Conservation (phyloP, 2,797 vertebrate species). For the Rhinophrynus dorsalis region DNA sequence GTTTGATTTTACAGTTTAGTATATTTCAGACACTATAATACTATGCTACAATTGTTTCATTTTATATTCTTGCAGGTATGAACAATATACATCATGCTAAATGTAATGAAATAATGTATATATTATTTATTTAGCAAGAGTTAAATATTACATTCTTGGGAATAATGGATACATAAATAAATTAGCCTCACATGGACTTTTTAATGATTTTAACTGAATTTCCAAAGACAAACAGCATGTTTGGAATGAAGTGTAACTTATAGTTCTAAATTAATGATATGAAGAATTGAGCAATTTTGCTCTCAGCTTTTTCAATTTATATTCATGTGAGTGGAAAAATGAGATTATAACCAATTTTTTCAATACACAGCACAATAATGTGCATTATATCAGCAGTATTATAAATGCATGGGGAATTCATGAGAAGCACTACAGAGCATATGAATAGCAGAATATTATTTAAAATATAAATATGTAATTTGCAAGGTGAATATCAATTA, state of each 20-base stretch:
- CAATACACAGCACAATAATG: conserved; percentile 25
- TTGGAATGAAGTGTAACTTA: conserved; percentile 6
- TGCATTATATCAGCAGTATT: conserved; percentile 38
- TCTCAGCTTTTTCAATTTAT: conserved; percentile 39
- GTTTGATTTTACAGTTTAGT: too few relatives aligned
- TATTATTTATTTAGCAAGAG: background rate
- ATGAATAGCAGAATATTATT: conserved; percentile 25
- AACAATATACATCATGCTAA: too few relatives aligned
- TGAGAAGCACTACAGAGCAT: background rate
- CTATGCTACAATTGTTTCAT: too few relatives aligned
- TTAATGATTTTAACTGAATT: conserved; percentile 7
- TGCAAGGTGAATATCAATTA: conserved; percentile 31
- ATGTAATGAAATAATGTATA: too few relatives aligned
- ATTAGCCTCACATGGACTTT: conserved; percentile 19
- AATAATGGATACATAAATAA: conserved; percentile 16
- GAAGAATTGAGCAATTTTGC: conserved; percentile 17
- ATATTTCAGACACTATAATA: too few relatives aligned
- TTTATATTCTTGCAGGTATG: too few relatives aligned
- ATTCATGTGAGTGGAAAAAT: conserved; percentile 40
- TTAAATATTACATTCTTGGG: conserved; percentile 13
- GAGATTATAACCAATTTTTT: conserved; percentile 31
- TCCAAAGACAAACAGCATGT: background rate
- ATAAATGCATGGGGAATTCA: conserved; percentile 34
- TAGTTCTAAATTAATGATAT: conserved; percentile 30
- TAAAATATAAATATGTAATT: conserved; percentile 41